Conservation (phyloP, 1,140 invertebrate genomes). For the Danaus melanippus region DNA sequence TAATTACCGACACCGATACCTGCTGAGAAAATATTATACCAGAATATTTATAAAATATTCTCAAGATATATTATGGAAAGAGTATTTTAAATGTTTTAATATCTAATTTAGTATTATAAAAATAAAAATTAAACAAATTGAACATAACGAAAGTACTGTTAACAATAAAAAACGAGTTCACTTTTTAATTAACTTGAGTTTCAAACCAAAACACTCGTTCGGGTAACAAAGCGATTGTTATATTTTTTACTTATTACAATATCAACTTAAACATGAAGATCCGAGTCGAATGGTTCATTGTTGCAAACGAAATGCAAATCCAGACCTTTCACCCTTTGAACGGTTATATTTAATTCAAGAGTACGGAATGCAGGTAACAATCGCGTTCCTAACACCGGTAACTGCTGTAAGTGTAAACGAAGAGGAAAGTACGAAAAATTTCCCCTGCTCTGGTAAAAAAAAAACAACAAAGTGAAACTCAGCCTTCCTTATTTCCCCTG, state of each 20-base stretch:
- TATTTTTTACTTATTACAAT: slow-evolving; percentile 16
- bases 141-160: too few relatives aligned
- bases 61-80: slow-evolving; percentile 7
- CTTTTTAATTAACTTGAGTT: slow-evolving; percentile 1
- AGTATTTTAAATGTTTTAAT: background rate
- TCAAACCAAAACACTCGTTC: slow-evolving; percentile 6
- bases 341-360: slow-evolving; percentile 65
- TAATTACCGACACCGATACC: slow-evolving; percentile 66
- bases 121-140: background rate
- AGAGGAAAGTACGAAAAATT: slow-evolving; percentile 63
- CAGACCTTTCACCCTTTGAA: slow-evolving; percentile 63
- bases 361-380: slow-evolving; percentile 61
- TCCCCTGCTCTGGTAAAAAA: slow-evolving; percentile 40
- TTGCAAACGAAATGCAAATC: slow-evolving; percentile 66
- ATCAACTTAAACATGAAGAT: slow-evolving; percentile 50
- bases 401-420: slow-evolving; percentile 69
- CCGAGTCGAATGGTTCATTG: slow-evolving; percentile 41
- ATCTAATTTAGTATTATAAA: background rate
- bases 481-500: slow-evolving; percentile 69
- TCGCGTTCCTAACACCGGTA: slow-evolving; percentile 55
- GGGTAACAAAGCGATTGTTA: background rate
- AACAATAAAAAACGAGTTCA: too few relatives aligned
- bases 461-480: slow-evolving; percentile 68
- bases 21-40: slow-evolving; percentile 7
- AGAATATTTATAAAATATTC: too few relatives aligned